These are phyloP conservation scores for Phragmatobia fuliginosa DNA, from an alignment of 2,888 invertebrate species.

Conservation along the genomic window DNA sequence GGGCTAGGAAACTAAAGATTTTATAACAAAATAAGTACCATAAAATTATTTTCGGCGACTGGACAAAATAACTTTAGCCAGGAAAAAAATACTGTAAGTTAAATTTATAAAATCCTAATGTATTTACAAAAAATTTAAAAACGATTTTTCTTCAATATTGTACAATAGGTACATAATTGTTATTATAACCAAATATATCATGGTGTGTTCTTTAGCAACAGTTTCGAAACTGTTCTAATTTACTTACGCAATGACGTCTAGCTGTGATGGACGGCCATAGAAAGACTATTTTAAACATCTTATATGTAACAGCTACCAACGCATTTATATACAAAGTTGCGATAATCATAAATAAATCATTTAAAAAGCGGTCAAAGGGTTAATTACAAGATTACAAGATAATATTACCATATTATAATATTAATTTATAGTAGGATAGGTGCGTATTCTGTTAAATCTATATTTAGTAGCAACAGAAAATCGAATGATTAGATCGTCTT, in stretches of 20 bases:
- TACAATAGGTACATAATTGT: no score
- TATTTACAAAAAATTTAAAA: no score
- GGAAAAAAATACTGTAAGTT: no score
- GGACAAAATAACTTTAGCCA: no score
- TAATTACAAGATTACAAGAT: conserved; percentile 23
- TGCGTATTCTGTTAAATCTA: not conserved
- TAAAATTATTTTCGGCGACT: no score
- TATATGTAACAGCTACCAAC: conserved; percentile 14
- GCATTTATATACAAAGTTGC: conserved; percentile 22
- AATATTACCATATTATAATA: conserved; percentile 13
- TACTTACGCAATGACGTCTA: conserved; percentile 20
- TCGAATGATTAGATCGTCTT: not conserved
- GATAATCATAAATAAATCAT: conserved; percentile 12
- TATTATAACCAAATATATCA: not conserved
- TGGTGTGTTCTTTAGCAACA: not conserved
- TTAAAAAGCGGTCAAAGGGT: conserved; percentile 16
- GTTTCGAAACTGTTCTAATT: conserved; percentile 3
- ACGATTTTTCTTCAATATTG: no score
- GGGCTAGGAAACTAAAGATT: no score
- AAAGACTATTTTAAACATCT: not conserved
- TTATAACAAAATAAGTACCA: no score
- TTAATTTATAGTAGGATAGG: not conserved
- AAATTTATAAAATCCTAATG: no score
- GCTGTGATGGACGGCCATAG: conserved; percentile 1
- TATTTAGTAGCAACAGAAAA: not conserved